Evolutionary conservation across 2,113 vertebrate species (phyloP).

Genomic region (Candoia aspera): DNA sequence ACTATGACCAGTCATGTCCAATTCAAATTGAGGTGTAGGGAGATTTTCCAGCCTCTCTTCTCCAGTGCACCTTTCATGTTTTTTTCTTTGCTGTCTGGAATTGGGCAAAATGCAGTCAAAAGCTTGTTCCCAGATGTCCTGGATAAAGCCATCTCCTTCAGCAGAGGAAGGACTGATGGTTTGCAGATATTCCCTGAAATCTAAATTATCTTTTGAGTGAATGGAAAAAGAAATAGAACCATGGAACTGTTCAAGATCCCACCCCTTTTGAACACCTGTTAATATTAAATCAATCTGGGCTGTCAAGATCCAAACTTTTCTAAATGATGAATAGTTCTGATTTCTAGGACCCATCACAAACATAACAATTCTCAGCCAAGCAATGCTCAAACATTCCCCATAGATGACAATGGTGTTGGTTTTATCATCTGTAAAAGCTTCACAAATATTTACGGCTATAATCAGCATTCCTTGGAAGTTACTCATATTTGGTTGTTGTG

Average conservation of each 20-base stretch:
- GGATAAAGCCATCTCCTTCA: background rate
- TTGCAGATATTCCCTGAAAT: background rate
- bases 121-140: background rate
- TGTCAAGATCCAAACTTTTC: background rate
- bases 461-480: accelerated
- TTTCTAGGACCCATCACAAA: too few species aligned
- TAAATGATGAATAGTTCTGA: too few species aligned
- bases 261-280: too few species aligned
- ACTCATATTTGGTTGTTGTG: background rate
- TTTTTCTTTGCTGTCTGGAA: background rate
- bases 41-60: background rate
- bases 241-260: background rate
- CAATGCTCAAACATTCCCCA: background rate
- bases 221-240: background rate
- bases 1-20: background rate
- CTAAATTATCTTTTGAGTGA: background rate
- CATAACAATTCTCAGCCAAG: background rate
- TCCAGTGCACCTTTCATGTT: background rate
- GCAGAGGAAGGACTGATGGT: background rate
- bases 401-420: background rate
- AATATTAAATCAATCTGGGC: background rate
- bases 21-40: background rate
- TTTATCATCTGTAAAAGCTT: background rate
- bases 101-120: background rate
- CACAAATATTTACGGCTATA: accelerated